Percentiles rank a stretch among this genome's conserved stretches.
These are phyloP conservation scores for Gallinago paraguaiae DNA, from an alignment of 2,113 vertebrate genomes.

Conservation along the genomic window DNA sequence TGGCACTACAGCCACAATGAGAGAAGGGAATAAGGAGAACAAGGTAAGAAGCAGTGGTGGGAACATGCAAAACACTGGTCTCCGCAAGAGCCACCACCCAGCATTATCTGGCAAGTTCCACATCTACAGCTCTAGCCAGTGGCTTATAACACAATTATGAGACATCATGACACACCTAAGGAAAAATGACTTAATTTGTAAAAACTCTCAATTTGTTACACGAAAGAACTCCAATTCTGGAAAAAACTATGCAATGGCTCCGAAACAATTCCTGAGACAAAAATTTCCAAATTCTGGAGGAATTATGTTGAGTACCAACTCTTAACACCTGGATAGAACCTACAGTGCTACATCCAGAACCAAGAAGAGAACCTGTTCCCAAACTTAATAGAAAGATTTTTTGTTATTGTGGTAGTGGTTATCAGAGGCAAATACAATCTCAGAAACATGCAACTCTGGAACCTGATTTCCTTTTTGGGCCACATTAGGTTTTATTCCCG, in stretches of 20 bases:
- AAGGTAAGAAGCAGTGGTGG: too few relatives aligned
- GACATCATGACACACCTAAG: background rate
- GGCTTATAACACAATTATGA: background rate
- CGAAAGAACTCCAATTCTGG: background rate
- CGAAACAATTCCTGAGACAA: background rate
- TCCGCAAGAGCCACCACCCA: background rate
- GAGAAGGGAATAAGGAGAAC: background rate
- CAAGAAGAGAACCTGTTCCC: background rate
- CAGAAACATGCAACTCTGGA: background rate
- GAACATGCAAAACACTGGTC: background rate
- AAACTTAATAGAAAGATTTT: background rate
- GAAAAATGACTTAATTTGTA: background rate
- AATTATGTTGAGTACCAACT: background rate
- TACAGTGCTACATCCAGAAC: background rate
- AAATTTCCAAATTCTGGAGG: background rate
- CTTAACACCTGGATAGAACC: background rate
- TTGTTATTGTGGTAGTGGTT: background rate
- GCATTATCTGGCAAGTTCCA: background rate
- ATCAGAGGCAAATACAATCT: background rate
- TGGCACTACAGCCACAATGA: fast-evolving
- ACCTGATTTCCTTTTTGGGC: background rate
- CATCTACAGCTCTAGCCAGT: background rate
- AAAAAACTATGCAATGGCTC: background rate
- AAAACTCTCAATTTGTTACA: background rate
- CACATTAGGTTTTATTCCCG: background rate